Evolutionary conservation across 2,113 vertebrate genomes (phyloP), one percentile per base, ranked within the genome.

Genomic region (Zosterops pallidus): DNA sequence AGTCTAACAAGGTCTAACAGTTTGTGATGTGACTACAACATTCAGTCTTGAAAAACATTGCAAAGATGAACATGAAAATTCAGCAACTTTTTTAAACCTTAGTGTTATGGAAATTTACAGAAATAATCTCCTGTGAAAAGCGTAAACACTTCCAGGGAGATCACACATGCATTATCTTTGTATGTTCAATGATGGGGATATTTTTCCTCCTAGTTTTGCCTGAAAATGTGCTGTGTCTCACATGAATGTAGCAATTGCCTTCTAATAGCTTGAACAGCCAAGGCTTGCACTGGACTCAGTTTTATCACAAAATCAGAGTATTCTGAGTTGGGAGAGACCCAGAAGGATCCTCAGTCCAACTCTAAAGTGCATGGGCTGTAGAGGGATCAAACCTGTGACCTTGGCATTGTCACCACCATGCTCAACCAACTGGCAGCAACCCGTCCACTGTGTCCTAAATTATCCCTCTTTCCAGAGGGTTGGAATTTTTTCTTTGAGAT

Each of bases 401-500:
- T 60, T 69, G 55, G 46, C 26, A 46, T 52, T 68, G 14, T 22
- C 39, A 50, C 11, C 53, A 76, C 17, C 21, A 18, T 44, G 53
- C 44, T 60, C 37, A 77, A 26, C 39, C 18, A 60, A 26, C 26
- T 52, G 83, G 41, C 65, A 83, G 53, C 11, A 71, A 19, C 33
- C 11, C 35, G n/a, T 67, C 5, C 29, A 5, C 11, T 60, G 5
- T 31, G 50, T 79, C 47, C 64, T 86, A 78, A 89, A 37, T 56
- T 13, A 90, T 28, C 14, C 19, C 20, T 70, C 53, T 86, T 90
- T 68, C 31, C 37, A 86, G 22, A 67, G 33, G 63, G 42, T 18
- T 94, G 31, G 35, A 22, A 77, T 91, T 94, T 92, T 94, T 91
- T 21, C 65, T 74, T 95, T 28, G 56, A 92, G 28, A 23, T 79